Evolutionary conservation across 2,888 invertebrate genomes (phyloP).

Genomic region (Apodemia mormo): DNA sequence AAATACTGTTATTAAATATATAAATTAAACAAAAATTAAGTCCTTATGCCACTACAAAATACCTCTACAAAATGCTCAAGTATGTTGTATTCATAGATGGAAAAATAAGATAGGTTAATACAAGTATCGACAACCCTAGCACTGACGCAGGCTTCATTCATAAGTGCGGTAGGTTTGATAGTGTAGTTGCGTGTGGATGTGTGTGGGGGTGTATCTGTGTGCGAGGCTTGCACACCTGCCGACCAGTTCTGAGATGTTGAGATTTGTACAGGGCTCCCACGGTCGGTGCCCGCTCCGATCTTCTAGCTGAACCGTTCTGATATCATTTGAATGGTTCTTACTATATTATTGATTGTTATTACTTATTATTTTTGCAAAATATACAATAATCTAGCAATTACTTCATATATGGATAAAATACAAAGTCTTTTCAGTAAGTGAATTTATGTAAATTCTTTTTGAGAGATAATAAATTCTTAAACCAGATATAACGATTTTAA

Average conservation of each 20-base stretch:
- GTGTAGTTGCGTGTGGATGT: conserved; percentile 41
- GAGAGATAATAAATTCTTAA: too few species aligned
- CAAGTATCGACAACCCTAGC: conserved; percentile 21
- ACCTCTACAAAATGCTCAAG: too few species aligned
- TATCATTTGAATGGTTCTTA: conserved; percentile 62
- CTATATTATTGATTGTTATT: conserved; percentile 10
- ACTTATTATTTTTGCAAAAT: conserved; percentile 8
- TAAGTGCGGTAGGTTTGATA: conserved; percentile 67
- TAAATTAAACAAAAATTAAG: too few species aligned
- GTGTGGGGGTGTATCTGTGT: conserved; percentile 46
- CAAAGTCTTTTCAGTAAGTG: too few species aligned
- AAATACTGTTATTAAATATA: too few species aligned
- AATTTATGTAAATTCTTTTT: too few species aligned
- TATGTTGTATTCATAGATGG: too few species aligned
- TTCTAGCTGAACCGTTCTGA: conserved; percentile 70
- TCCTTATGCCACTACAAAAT: too few species aligned
- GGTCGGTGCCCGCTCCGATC: conserved; percentile 78
- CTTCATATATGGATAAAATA: neutral
- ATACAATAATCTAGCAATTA: neutral
- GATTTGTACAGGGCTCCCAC: conserved; percentile 81
- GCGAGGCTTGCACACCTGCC: conserved; percentile 73
- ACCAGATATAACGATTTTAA: too few species aligned
- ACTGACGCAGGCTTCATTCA: conserved; percentile 68
- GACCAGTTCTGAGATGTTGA: conserved; percentile 81
- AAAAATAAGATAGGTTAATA: neutral